Conservation (phyloP, 1,140 invertebrate genomes). For the Magallana gigas region DNA sequence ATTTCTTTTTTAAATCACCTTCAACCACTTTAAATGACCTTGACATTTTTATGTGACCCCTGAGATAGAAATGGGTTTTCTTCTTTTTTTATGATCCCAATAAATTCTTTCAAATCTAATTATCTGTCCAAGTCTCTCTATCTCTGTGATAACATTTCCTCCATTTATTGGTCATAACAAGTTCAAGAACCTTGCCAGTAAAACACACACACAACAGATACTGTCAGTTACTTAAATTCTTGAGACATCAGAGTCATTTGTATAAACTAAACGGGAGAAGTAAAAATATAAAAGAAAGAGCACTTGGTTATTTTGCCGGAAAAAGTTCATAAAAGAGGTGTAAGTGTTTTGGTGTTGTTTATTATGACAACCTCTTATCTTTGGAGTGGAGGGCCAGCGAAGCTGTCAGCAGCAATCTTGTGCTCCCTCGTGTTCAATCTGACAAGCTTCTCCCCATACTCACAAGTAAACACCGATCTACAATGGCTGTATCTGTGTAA, state of each 20-base stretch:
- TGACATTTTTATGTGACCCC: too few species aligned
- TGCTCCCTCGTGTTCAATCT: slow-evolving; percentile 8
- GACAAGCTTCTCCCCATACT: neutral
- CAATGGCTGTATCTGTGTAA: slow-evolving; percentile 18
- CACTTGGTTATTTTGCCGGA: neutral
- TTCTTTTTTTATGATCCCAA: too few species aligned
- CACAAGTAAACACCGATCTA: slow-evolving; percentile 19
- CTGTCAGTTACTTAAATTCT: neutral
- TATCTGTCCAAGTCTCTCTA: too few species aligned
- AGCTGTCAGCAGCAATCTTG: slow-evolving; percentile 26
- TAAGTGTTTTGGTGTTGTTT: slow-evolving; percentile 21
- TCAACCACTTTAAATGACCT: too few species aligned
- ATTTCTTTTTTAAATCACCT: too few species aligned
- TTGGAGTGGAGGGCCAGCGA: neutral
- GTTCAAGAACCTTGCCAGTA: neutral
- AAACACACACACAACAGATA: neutral
- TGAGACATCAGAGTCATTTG: neutral
- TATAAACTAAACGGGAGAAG: neutral
- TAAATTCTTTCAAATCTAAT: too few species aligned
- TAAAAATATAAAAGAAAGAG: neutral
- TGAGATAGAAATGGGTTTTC: too few species aligned
- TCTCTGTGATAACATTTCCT: too few species aligned
- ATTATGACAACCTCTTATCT: slow-evolving; percentile 29
- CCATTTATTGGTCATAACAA: neutral
- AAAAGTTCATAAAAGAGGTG: slow-evolving; percentile 17